Conservation (phyloP, 1,140 invertebrate genomes). For the Philotrypesis tridentata region DNA sequence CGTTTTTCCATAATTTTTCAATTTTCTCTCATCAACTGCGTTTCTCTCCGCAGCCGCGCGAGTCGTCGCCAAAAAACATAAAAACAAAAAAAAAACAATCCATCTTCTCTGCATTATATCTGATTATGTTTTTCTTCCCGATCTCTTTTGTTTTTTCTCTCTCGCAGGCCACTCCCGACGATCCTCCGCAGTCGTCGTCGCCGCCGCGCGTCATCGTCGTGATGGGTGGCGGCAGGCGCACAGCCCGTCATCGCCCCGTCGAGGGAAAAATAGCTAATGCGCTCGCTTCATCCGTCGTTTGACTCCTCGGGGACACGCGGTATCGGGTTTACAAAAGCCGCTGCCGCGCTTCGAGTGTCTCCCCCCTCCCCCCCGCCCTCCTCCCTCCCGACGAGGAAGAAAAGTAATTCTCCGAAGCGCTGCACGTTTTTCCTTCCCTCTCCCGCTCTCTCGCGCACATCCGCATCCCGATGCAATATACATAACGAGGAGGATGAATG, state of each 20-base stretch:
- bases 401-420: constrained; percentile 36
- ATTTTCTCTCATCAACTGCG: no score
- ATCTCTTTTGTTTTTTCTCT: constrained; percentile 39
- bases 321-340: constrained; percentile 45
- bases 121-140: constrained; percentile 40
- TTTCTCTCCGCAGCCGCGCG: no score
- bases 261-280: constrained; percentile 24
- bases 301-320: constrained; percentile 35
- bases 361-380: no score
- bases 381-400: no score
- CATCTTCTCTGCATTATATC: background rate
- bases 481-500: constrained; percentile 16
- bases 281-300: constrained; percentile 26
- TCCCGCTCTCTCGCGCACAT: constrained; percentile 22
- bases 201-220: no score
- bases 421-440: constrained; percentile 21
- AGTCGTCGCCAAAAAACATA: no score
- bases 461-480: no score
- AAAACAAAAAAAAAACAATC: no score
- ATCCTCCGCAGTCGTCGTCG: no score
- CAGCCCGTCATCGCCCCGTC: constrained; percentile 29
- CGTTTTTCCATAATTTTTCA: no score
- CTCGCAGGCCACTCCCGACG: no score
- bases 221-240: constrained; percentile 27
- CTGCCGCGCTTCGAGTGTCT: constrained; percentile 12